Base-by-base conservation (phyloP, 2,888 invertebrate species). In the Meloe dianella region DNA sequence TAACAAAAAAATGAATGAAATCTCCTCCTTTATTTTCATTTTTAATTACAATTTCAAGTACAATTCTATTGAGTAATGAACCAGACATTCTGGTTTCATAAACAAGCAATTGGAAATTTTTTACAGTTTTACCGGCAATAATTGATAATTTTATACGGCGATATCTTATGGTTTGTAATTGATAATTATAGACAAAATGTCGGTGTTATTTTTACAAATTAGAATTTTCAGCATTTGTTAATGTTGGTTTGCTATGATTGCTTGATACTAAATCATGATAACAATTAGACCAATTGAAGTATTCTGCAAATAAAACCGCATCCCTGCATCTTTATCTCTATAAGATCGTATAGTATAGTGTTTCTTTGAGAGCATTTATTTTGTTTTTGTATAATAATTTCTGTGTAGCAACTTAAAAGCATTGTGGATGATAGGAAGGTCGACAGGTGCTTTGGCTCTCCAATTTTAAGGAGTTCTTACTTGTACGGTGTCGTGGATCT, bases 171-270 rank as follows among this genome's bases (percentile, higher is more conserved):
- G 8, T 47, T 20, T 20, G 9, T 60, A 65, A 65, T 65, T 61
- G 61, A 27, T 57, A 65, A 61, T 61, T 60, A 60, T 61, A 67
- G 61, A 61, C 20, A 57, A 64, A 67, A 61, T 67, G 64, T 61
- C 61, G 67, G 64, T 61, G 64, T 64, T 64, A 56, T 64, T 54
- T 54, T 24, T 61, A 56, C 61, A 59, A 47, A 64, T 67, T 61
- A 61, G 64, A 64, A 57, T 61, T 61, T 60, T n/a, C 51, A 51
- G 51, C 47, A 59, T 67, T 63, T 17, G n/a, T 35, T 35, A 35
- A 14, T 35, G 20, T 17, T 8, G 8, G 17, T 5, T 47, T 2
- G 1, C 7, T 12, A 35, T 35, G 41, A 20, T 54, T 54, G 54
- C 54, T 2, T 54, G 54, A 24, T 24, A 2, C 2, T 35, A 3